Conservation (phyloP, 2,888 invertebrate species). For the Apodemia mormo region DNA sequence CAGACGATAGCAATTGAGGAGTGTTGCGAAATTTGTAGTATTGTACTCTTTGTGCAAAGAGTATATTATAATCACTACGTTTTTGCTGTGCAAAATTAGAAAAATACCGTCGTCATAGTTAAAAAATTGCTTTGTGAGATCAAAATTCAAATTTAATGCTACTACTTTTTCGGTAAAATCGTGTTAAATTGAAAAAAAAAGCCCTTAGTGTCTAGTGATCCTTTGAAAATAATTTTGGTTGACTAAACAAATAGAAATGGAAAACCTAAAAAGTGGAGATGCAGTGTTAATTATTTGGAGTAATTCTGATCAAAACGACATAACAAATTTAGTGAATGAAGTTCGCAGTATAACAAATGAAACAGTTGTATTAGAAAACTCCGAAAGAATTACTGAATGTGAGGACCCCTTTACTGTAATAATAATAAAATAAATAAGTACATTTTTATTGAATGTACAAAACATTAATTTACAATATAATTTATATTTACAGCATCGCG, state of each 20-base stretch:
- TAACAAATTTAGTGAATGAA: slow-evolving; percentile 76
- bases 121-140: too few species aligned
- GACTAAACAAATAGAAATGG: slow-evolving; percentile 48
- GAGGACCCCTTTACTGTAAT: slow-evolving; percentile 46
- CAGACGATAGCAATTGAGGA: too few species aligned
- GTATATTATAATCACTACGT: too few species aligned
- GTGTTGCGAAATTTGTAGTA: too few species aligned
- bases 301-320: slow-evolving; percentile 64
- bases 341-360: slow-evolving; percentile 73
- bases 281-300: slow-evolving; percentile 83
- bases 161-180: too few species aligned
- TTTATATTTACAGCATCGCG: slow-evolving; percentile 71
- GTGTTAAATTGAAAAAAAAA: background rate
- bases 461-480: slow-evolving; percentile 10
- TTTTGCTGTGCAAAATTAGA: too few species aligned
- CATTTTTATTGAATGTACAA: background rate
- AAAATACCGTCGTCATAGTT: too few species aligned
- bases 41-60: too few species aligned
- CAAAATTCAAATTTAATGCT: too few species aligned
- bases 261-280: slow-evolving; percentile 58
- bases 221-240: too few species aligned
- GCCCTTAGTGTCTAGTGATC: background rate
- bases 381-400: slow-evolving; percentile 82
- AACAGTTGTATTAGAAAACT: slow-evolving; percentile 81
- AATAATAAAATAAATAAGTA: background rate